Evolutionary conservation across 2,888 invertebrate genomes (phyloP), one percentile per base, ranked within the genome.

Genomic region (Drosophila robusta): DNA sequence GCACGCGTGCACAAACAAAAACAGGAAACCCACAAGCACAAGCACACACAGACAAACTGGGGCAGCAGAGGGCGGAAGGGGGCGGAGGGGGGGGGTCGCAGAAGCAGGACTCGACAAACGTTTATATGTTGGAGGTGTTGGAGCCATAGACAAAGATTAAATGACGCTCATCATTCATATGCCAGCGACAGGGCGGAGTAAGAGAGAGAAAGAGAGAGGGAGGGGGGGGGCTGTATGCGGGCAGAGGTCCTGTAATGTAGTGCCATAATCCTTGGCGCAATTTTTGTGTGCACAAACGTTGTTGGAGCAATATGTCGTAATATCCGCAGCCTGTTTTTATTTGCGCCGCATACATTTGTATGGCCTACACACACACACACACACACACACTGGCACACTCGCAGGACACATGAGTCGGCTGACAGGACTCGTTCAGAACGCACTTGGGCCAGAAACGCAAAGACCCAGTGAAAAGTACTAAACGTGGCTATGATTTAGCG

Each of bases 161-260:
- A 84, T 76, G 79, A 72, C 75, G 80, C 81, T 80, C 89, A 89
- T 87, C 87, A 88, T 84, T 87, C 89, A 87, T 88, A 84, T 83
- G 74, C 74, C 76, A 68, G 66, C 45, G 55, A 63, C 70, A 69
- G 42, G 39, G 55, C 18, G 29, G 34, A 36, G 51, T 18, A 8
- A 4, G 45, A 29, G 8, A 8, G 18, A 18, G 18, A 18, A 2
- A 29, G 29, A 7, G 29, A 29, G n/a, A 4, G 18, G 0, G 32
- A 12, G 8, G 22, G 29, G 3, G 1, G 7, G 24, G 11, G 54
- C 58, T 58, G 9, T 38, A 38, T 46, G 29, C 22, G n/a, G 62
- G 34, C 42, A 63, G 36, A 70, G 56, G 70, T 76, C 63, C 77
- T 87, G 67, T 83, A 83, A 84, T 89, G 81, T 86, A 85, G 87